Base-by-base conservation (phyloP, 2,888 invertebrate genomes). In the Lasioglossum vierecki region DNA sequence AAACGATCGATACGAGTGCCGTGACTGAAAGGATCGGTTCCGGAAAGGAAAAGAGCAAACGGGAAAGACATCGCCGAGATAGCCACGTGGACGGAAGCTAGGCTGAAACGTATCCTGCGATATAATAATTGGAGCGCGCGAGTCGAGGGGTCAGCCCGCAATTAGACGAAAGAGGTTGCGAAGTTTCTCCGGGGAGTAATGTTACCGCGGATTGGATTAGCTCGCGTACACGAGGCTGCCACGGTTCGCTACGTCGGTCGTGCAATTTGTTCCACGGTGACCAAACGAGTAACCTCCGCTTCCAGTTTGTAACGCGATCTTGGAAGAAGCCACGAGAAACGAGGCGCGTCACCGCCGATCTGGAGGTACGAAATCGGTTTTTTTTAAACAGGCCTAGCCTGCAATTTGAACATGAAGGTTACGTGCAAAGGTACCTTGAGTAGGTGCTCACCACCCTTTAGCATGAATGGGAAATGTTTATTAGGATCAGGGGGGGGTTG, bases 121-220 rank as follows among this genome's bases (percentile, higher is more conserved):
- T 30, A 30, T 30, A 22, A 53, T 53, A 63, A 63, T 63, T 63
- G 60, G 60, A 63, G 35, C 30, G 8, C 22, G 53, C 57, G 79
- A 35, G 63, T 60, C 26, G 76, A n/a, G 63, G 76, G 78, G 82
- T 85, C 83, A 79, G 70, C 53, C 66, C 13, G 83, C 83, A 85
- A 86, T 83, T 79, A 82, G 76, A 66, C 39, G 30, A 66, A 79
- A 49, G 87, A 81, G 79, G 73, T 83, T 57, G 70, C 76, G 41
- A 68, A 68, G 76, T 83, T 85, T 63, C 81, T 68, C 85, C 72
- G 46, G 79, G 78, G 86, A 87, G 82, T 80, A 78, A 83, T 83
- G 76, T 76, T 82, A 76, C 77, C 79, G 44, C 79, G 79, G 79
- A 83, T 86, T 76, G 72, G 83, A 86, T 85, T 82, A 86, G 82